Evolutionary conservation across 1,140 invertebrate species (phyloP), one percentile per base, ranked within the genome.

Genomic region (Pomacea maculata): DNA sequence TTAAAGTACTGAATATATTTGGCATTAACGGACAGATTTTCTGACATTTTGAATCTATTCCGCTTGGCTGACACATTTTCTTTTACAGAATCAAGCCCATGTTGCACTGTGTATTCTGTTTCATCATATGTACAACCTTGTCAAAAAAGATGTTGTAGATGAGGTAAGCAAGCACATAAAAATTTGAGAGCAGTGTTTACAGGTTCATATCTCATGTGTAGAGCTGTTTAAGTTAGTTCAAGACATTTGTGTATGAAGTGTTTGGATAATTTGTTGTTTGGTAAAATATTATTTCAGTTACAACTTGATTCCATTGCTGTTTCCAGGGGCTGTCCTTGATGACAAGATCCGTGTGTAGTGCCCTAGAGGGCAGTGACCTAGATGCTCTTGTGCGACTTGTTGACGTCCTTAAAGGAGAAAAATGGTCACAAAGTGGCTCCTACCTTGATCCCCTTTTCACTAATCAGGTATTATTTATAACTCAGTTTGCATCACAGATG

Each of bases 91-190:
- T 34, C 83, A 87, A 76, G 79, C 83, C n/a, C 80, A 83, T 77
- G 74, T 80, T 72, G 61, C 86, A 17, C 78, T 87, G n/a, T 80
- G 74, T 67, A 77, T 85, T 67, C 72, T 87, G 25, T 54, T 88
- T 55, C 85, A 83, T 61, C 83, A 85, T 76, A 79, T 88, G 71
- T 75, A 80, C 7, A 29, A 71, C 12, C 80, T 88, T 45, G 82
- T 86, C 68, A 85, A 83, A 75, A 88, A 86, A 70, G 87, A 87
- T 75, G 73, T 72, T 19, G 29, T 63, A 64, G 86, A 87, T 5
- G 85, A 86, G 82, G 86, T 87, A 65, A 78, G 77, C 4, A 14
- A 61, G 57, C 57, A 61, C 11, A 17, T 61, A 61, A 14, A 61
- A 61, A 61, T 61, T 61, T 17, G 11, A 17, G 11, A 11, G 11